phyloP scores from a whole-genome alignment of 2,797 vertebrate species.

The Sciurus vulgaris region DNA sequence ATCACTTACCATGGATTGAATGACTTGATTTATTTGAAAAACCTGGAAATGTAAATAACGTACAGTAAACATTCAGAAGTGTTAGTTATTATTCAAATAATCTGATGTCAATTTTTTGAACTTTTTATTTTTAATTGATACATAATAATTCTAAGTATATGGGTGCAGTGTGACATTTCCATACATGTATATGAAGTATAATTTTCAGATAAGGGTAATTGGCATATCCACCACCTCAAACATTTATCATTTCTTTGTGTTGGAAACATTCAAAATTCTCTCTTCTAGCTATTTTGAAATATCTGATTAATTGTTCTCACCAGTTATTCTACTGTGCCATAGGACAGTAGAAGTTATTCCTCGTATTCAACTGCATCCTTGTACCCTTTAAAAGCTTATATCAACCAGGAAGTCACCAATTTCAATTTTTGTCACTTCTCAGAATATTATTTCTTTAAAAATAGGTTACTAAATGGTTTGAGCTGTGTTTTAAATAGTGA shows the following conservation, averaged over 20 bases:
- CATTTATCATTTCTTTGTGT: background rate
- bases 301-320: no score
- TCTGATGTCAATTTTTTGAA: background rate
- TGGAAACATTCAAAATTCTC: background rate
- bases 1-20: background rate
- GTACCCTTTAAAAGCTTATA: background rate
- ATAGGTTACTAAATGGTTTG: background rate
- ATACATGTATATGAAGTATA: background rate
- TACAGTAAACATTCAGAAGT: background rate
- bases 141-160: background rate
- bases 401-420: background rate
- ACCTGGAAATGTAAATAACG: background rate
- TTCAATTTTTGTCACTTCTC: background rate
- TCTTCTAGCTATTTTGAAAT: background rate
- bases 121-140: background rate
- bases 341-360: background rate
- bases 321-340: background rate
- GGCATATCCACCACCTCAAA: background rate
- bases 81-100: background rate
- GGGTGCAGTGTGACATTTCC: background rate
- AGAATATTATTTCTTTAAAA: slow-evolving; percentile 12
- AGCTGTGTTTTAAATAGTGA: background rate
- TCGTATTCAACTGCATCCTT: background rate
- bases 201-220: background rate
- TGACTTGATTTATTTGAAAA: background rate